phyloP scores from a whole-genome alignment of 1,140 invertebrate genomes.

The Tenebrio molitor region DNA sequence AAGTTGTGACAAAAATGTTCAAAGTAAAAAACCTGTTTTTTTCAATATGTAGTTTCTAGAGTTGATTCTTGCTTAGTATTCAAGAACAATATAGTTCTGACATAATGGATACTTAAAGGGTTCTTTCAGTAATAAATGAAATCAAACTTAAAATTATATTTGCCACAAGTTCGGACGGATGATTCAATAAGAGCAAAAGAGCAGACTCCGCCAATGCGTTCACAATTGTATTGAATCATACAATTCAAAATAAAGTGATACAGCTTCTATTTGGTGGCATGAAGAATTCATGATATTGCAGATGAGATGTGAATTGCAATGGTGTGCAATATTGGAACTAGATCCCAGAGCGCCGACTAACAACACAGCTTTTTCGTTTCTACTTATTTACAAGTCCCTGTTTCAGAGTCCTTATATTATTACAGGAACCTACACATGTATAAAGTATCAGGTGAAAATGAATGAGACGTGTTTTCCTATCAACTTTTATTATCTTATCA shows the following conservation, averaged over 20 bases:
- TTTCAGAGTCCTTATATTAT: conserved; percentile 45
- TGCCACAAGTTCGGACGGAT: conserved; percentile 28
- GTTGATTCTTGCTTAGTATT: not conserved
- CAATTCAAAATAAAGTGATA: conserved; percentile 57
- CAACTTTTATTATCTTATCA: conserved; percentile 22
- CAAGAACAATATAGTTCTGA: not conserved
- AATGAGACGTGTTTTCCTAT: conserved; percentile 30
- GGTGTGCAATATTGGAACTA: conserved; percentile 50
- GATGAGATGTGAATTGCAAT: conserved; percentile 60
- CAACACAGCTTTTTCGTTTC: conserved; percentile 42
- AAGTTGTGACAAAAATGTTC: too few relatives aligned
- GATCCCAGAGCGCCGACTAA: conserved; percentile 48
- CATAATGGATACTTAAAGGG: not conserved
- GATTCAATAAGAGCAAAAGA: conserved; percentile 40
- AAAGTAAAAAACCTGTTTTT: too few relatives aligned
- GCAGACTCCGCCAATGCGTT: conserved; percentile 41
- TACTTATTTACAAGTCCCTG: conserved; percentile 39
- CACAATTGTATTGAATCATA: conserved; percentile 52
- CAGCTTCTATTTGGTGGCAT: conserved; percentile 55
- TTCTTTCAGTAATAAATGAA: conserved; percentile 9
- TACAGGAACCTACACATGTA: conserved; percentile 28
- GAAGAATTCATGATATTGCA: conserved; percentile 60
- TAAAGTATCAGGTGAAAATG: conserved; percentile 42
- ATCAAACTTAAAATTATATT: conserved; percentile 39
- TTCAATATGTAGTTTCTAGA: too few relatives aligned